phyloP scores from a whole-genome alignment of 2,888 invertebrate species.

The Heliconius aoede region DNA sequence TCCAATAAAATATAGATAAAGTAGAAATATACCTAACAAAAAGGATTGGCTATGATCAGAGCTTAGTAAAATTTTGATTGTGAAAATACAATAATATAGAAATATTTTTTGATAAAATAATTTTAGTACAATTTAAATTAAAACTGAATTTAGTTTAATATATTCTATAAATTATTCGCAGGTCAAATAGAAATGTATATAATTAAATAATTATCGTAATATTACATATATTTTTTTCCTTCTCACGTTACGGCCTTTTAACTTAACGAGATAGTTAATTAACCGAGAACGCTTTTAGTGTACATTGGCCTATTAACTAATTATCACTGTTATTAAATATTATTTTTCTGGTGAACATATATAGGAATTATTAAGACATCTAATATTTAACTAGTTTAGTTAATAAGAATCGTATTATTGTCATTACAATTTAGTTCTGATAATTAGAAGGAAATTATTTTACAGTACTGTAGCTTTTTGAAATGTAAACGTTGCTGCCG shows the following conservation, averaged over 20 bases:
- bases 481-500: not conserved
- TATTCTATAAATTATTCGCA: no score
- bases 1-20: no score
- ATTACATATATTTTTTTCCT: not conserved
- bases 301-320: conserved; percentile 3
- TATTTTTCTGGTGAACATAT: not conserved
- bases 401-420: not conserved
- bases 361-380: not conserved
- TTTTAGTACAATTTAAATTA: no score
- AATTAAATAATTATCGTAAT: not conserved
- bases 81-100: no score
- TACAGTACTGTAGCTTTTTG: not conserved
- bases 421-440: not conserved
- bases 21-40: no score
- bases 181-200: not conserved
- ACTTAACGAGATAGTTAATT: conserved; percentile 14
- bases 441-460: not conserved
- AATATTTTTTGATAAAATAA: no score
- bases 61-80: no score
- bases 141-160: no score
- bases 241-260: conserved; percentile 1
- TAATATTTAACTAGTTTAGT: not conserved
- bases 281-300: conserved; percentile 1
- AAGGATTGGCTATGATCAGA: no score
- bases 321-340: not conserved